Evolutionary conservation across 2,113 vertebrate genomes (phyloP).

Genomic region (Xerus inauris): DNA sequence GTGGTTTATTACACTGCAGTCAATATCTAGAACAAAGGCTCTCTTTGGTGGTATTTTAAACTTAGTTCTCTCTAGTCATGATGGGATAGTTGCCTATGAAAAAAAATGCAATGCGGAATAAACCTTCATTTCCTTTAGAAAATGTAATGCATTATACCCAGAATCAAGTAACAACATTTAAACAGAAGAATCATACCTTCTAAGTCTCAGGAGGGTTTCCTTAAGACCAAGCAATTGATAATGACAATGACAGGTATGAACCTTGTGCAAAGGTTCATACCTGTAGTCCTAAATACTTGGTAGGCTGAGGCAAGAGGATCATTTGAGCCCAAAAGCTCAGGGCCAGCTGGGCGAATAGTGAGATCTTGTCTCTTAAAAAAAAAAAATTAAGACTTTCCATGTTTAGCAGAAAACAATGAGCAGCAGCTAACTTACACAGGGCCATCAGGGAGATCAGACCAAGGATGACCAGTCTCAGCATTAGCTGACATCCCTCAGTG

Average conservation of each 20-base stretch:
- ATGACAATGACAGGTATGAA: too few species aligned
- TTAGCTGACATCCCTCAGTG: background rate
- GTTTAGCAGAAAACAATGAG: background rate
- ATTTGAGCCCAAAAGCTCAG: background rate
- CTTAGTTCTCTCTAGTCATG: background rate
- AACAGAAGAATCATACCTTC: background rate
- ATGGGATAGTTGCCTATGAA: background rate
- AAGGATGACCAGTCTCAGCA: background rate
- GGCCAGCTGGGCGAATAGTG: too few species aligned
- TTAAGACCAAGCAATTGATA: background rate
- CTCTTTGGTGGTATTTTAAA: background rate
- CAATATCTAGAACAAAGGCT: background rate
- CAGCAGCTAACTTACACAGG: background rate
- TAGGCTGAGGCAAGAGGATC: background rate
- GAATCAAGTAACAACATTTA: background rate
- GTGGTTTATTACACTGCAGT: too few species aligned
- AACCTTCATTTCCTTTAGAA: background rate
- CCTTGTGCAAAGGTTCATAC: background rate
- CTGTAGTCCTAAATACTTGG: background rate
- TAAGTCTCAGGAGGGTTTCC: background rate
- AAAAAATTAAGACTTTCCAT: background rate
- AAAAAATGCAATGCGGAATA: background rate
- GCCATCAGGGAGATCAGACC: background rate
- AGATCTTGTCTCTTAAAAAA: background rate
- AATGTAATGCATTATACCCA: background rate